Conservation (phyloP, 2,113 vertebrate species). For the Argyrosomus japonicus region DNA sequence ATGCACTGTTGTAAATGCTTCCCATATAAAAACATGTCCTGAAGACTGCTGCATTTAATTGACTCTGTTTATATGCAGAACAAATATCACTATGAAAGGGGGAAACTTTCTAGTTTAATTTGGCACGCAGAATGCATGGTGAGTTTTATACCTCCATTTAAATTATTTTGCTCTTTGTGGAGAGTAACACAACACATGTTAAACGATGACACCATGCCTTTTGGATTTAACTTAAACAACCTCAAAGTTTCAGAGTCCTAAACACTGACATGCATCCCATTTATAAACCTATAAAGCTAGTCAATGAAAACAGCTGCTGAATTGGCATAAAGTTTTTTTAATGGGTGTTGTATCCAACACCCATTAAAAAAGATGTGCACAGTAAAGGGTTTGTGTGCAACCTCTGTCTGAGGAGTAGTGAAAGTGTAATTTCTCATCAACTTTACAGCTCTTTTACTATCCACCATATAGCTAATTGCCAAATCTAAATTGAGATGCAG, state of each 20-base stretch:
- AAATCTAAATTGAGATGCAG: slow-evolving; percentile 46
- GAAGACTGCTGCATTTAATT: slow-evolving; percentile 35
- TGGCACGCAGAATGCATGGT: slow-evolving; percentile 28
- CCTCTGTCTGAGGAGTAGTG: slow-evolving; percentile 21
- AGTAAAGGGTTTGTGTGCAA: slow-evolving; percentile 30
- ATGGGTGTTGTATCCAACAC: slow-evolving; percentile 36
- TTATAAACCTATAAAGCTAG: slow-evolving; percentile 71
- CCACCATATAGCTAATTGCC: slow-evolving; percentile 47
- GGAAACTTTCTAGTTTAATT: slow-evolving; percentile 48
- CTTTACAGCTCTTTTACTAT: slow-evolving; percentile 60
- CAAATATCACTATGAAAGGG: slow-evolving; percentile 38
- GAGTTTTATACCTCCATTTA: slow-evolving; percentile 49
- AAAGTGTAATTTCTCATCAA: slow-evolving; percentile 55
- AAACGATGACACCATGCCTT: slow-evolving; percentile 49
- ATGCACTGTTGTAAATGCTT: background rate
- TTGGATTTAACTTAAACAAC: slow-evolving; percentile 51
- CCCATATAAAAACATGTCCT: slow-evolving; percentile 9
- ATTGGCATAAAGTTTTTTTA: slow-evolving; percentile 64
- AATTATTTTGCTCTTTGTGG: slow-evolving; percentile 41
- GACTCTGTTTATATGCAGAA: slow-evolving; percentile 37
- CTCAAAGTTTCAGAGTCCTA: slow-evolving; percentile 51
- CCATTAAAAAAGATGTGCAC: too few species aligned
- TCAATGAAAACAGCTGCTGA: slow-evolving; percentile 72
- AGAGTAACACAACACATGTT: slow-evolving; percentile 57
- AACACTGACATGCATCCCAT: slow-evolving; percentile 52